phyloP scores from a whole-genome alignment of 2,888 invertebrate genomes.

The Tridacna crocea region DNA sequence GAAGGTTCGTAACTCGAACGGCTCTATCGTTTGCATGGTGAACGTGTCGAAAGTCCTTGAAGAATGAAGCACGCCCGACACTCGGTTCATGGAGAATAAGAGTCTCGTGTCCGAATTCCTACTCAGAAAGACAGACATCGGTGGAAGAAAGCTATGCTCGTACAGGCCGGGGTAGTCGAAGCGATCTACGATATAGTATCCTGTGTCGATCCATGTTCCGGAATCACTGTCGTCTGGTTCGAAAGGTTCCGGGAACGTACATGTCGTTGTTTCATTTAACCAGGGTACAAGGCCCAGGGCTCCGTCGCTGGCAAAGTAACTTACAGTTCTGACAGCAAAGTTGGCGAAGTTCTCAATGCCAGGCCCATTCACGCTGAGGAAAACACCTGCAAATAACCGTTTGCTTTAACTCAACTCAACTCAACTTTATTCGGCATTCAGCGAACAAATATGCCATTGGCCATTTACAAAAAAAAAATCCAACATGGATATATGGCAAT shows the following conservation, averaged over 20 bases:
- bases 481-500: no score
- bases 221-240: not conserved
- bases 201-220: not conserved
- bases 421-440: not conserved
- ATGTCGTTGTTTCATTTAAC: conserved; percentile 77
- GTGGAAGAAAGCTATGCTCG: conserved; percentile 1
- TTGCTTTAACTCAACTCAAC: not conserved
- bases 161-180: not conserved
- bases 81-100: not conserved
- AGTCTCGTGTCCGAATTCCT: not conserved
- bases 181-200: not conserved
- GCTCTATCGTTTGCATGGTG: not conserved
- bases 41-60: not conserved
- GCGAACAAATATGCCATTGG: not conserved
- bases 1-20: not conserved
- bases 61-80: conserved; percentile 5
- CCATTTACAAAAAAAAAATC: no score
- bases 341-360: not conserved
- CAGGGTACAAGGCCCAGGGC: conserved; percentile 75
- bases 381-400: not conserved
- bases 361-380: conserved; percentile 3
- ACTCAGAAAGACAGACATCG: not conserved
- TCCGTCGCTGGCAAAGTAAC: conserved; percentile 63
- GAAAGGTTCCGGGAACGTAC: conserved; percentile 79
- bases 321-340: not conserved